Evolutionary conservation across 2,113 vertebrate genomes (phyloP).

Genomic region (Nothoprocta perdicaria): DNA sequence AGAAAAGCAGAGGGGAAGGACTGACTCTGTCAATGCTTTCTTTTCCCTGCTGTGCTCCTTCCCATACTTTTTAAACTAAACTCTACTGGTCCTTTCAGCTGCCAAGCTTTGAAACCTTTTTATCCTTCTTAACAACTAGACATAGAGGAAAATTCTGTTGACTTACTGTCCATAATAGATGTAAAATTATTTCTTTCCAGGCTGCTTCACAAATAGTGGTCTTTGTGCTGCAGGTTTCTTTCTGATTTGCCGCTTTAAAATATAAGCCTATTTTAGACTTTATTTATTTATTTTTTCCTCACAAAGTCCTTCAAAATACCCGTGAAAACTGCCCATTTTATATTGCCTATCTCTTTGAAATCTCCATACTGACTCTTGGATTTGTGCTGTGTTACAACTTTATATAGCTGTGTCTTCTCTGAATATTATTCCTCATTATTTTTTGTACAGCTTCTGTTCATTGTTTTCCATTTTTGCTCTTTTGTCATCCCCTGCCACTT

Average conservation of each 20-base stretch:
- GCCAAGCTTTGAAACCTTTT: neutral
- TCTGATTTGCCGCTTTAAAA: neutral
- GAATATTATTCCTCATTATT: neutral
- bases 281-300: rapidly evolving
- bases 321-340: neutral
- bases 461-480: neutral
- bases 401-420: neutral
- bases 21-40: neutral
- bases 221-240: neutral
- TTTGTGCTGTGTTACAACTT: neutral
- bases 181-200: neutral
- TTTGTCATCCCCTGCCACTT: neutral
- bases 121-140: neutral
- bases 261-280: rapidly evolving
- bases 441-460: neutral
- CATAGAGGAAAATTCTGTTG: neutral
- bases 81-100: neutral
- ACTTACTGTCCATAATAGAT: neutral
- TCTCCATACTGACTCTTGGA: neutral
- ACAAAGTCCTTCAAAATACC: neutral
- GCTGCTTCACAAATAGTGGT: neutral
- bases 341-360: neutral
- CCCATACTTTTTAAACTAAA: neutral
- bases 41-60: neutral
- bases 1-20: neutral